Conservation (phyloP, 2,888 invertebrate species). For the Drosophila anomelani region DNA sequence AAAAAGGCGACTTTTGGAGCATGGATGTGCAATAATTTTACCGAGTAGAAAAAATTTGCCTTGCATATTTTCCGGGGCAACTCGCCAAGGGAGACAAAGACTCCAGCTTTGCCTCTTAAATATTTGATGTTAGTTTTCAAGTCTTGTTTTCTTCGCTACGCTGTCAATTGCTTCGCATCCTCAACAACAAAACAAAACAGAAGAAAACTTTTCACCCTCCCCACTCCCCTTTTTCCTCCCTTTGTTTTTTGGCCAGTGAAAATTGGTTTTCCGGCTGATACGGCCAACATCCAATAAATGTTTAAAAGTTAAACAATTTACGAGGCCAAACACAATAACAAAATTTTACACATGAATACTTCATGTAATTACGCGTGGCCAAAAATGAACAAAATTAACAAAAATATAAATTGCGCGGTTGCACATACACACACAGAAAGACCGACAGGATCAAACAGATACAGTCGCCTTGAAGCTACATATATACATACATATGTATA, state of each 20-base stretch:
- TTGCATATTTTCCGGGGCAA: conserved; percentile 4
- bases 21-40: conserved; percentile 6
- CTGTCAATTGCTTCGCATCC: conserved; percentile 40
- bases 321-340: conserved; percentile 40
- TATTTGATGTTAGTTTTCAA: conserved; percentile 44
- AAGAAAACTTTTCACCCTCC: conserved; percentile 7
- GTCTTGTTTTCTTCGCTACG: conserved; percentile 16
- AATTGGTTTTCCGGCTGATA: conserved; percentile 38
- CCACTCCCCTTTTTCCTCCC: neutral
- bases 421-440: conserved; percentile 26
- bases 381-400: conserved; percentile 60
- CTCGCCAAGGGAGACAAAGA: neutral
- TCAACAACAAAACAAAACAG: neutral
- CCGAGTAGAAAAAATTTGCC: conserved; percentile 1
- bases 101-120: conserved; percentile 22
- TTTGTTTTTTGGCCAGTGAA: conserved; percentile 4
- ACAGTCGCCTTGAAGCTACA: conserved; percentile 16
- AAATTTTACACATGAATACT: conserved; percentile 66
- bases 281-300: conserved; percentile 40
- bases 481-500: no score
- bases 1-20: conserved; percentile 5
- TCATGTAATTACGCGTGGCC: conserved; percentile 70
- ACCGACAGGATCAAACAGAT: conserved; percentile 28
- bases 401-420: conserved; percentile 57
- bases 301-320: conserved; percentile 46